phyloP scores from a whole-genome alignment of 2,113 vertebrate species.

The Hypocryptadius cinnamomeus region DNA sequence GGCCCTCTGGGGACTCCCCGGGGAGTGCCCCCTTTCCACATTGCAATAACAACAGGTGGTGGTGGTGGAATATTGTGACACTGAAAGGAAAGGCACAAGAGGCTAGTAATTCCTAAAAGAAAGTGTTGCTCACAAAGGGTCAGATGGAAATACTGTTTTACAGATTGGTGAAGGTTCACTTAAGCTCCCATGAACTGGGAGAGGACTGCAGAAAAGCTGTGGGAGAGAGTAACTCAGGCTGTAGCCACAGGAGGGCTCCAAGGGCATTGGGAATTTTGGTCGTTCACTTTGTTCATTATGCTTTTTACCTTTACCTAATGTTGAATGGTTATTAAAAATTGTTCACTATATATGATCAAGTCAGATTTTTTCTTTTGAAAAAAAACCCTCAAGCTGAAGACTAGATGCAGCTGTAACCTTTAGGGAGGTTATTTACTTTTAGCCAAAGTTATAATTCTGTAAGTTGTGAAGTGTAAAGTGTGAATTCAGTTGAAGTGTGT shows the following conservation, averaged over 20 bases:
- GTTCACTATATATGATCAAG: neutral
- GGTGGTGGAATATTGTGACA: neutral
- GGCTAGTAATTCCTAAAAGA: neutral
- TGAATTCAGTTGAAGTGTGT: neutral
- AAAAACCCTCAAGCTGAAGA: neutral
- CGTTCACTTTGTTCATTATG: accelerated
- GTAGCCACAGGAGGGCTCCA: neutral
- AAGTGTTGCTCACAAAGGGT: neutral
- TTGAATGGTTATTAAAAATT: neutral
- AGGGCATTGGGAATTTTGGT: neutral
- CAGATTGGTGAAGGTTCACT: neutral
- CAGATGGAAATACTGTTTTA: neutral
- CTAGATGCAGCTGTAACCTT: neutral
- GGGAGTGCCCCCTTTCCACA: too few relatives aligned
- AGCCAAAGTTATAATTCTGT: neutral
- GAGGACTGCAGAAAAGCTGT: neutral
- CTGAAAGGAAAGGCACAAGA: neutral
- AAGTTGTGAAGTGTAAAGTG: neutral
- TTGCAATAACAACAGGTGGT: too few relatives aligned
- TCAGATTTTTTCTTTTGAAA: neutral
- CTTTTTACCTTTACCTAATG: neutral
- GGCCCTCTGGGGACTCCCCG: too few relatives aligned
- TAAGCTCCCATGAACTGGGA: neutral
- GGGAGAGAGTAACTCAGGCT: neutral
- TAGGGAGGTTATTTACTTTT: neutral